Evolutionary conservation across 2,888 invertebrate species (phyloP), one percentile per base, ranked within the genome.

Genomic region (Sericinus montela): DNA sequence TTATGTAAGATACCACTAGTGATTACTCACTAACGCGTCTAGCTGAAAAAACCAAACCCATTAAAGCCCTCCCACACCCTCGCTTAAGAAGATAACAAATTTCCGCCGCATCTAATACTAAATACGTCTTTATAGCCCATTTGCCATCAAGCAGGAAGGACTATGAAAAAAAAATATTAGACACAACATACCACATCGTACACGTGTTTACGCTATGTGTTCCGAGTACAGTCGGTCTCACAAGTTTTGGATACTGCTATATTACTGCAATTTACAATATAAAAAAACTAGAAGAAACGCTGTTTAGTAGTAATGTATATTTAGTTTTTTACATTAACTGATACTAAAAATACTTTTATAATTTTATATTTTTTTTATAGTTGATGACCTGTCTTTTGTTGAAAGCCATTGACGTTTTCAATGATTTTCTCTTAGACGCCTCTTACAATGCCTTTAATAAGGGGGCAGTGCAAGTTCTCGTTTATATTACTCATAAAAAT

Each of bases 41-140:
- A 29, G 36, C 36, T 36, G n/a, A 44, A 38, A 30, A 15, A 19
- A 19, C 19, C 36, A 4, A 10, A 2, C 29, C 16, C 28, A 35
- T 41, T 15, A 32, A 38, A 16, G 4, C 19, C 37, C 29, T 11
- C 32, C 6, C 23, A 16, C 37, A 23, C 14, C 28, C 29, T n/a
- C 29, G 13, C 13, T 34, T 19, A 23, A 14, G 28, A 42, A 29
- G 43, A 43, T 34, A 44, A 39, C 39, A 29, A 39, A 44, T 38
- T 43, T 38, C 42, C 16, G 25, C n/a, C 28, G 40, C 37, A 19
- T 38, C 39, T 37, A 36, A 25, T 39, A 44, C 43, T 48, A 48
- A 43, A 44, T 34, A 48, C 28, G 38, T 44, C 48, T 48, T 48
- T 35, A 44, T 35, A 28, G 39, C 28, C 39, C 44, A 44, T 48